Conservation (phyloP, 2,888 invertebrate species). For the Hypomecis punctinalis region DNA sequence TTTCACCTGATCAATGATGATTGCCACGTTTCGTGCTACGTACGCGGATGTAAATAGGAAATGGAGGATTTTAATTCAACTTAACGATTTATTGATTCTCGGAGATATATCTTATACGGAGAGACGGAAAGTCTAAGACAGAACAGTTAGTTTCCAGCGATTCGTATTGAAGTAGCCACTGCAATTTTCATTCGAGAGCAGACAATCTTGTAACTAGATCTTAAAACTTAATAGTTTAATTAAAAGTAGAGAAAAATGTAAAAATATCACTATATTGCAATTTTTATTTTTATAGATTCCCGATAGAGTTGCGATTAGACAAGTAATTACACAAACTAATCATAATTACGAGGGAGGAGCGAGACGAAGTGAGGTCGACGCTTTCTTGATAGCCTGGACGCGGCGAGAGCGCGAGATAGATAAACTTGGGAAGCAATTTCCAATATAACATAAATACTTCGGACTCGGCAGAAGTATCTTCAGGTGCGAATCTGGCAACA, state of each 20-base stretch:
- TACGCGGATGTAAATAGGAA: conserved; percentile 23
- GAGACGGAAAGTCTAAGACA: not conserved
- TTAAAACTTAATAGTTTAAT: not conserved
- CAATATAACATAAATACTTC: conserved; percentile 8
- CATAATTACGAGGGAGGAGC: conserved; percentile 19
- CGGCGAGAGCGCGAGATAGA: conserved; percentile 18
- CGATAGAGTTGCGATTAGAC: conserved; percentile 18
- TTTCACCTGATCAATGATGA: conserved; percentile 35
- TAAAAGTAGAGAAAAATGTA: not conserved
- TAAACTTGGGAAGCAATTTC: conserved; percentile 15
- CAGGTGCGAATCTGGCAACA: not conserved
- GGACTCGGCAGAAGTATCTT: not conserved
- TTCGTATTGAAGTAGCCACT: not conserved
- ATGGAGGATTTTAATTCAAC: conserved; percentile 2
- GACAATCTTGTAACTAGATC: conserved; percentile 1
- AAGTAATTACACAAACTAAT: conserved; percentile 27
- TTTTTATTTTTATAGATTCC: conserved; percentile 13
- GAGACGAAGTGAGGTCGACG: conserved; percentile 16
- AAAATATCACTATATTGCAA: not conserved
- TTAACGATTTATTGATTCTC: conserved; percentile 8
- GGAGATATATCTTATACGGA: conserved; percentile 4
- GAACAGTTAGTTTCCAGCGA: not conserved
- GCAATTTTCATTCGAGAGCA: not conserved
- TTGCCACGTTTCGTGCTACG: conserved; percentile 24
- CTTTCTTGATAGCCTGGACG: conserved; percentile 14